These are phyloP conservation scores for Leptopilina myrica DNA, from an alignment of 2,888 invertebrate species.

Conservation along the genomic window DNA sequence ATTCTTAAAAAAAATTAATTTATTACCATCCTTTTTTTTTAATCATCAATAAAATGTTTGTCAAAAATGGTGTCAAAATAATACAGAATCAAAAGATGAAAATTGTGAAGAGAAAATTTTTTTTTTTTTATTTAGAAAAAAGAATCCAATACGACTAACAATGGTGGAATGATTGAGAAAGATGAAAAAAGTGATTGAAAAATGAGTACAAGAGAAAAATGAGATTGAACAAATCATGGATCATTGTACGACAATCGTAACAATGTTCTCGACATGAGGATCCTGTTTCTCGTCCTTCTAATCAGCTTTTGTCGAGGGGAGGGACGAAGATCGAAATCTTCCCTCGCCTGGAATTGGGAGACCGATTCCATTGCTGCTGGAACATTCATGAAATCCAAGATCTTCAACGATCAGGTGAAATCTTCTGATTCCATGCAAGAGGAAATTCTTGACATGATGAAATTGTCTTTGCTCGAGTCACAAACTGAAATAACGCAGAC, in stretches of 20 bases:
- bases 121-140: too few relatives aligned
- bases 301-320: conserved; percentile 45
- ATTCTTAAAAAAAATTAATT: neutral
- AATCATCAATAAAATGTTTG: too few relatives aligned
- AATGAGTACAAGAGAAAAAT: conserved; percentile 25
- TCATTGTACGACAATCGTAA: conserved; percentile 31
- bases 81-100: too few relatives aligned
- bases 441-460: conserved; percentile 20
- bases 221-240: conserved; percentile 28
- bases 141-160: too few relatives aligned
- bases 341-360: conserved; percentile 33
- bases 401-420: conserved; percentile 1
- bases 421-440: conserved; percentile 17
- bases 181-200: neutral
- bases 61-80: too few relatives aligned
- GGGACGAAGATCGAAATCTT: conserved; percentile 48
- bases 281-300: conserved; percentile 49
- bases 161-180: too few relatives aligned
- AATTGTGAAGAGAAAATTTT: too few relatives aligned
- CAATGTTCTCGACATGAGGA: conserved; percentile 53
- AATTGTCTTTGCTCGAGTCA: conserved; percentile 25
- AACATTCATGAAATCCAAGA: conserved; percentile 13
- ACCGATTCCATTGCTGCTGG: neutral
- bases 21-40: too few relatives aligned
- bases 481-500: conserved; percentile 1